phyloP scores from a whole-genome alignment of 2,113 vertebrate genomes.

The Lontra canadensis region DNA sequence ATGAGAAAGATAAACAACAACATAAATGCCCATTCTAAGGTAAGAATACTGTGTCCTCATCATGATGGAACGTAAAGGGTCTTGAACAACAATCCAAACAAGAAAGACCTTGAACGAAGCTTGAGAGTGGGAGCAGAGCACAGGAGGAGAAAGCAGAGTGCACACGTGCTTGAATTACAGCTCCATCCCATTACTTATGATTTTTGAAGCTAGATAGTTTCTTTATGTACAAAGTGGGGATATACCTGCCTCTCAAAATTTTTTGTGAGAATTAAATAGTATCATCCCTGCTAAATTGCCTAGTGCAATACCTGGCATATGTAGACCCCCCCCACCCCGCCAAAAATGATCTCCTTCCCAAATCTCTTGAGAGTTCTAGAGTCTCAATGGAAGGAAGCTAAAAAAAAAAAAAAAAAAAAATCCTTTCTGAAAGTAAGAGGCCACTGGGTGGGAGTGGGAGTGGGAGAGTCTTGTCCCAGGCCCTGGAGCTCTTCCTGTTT shows the following conservation, averaged over 20 bases:
- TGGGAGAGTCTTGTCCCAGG: neutral
- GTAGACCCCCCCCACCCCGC: neutral
- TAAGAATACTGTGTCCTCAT: neutral
- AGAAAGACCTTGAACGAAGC: neutral
- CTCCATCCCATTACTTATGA: neutral
- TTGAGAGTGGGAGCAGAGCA: neutral
- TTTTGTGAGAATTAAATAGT: neutral
- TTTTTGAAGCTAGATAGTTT: neutral
- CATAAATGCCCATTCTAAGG: neutral
- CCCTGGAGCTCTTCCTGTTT: slow-evolving; percentile 51
- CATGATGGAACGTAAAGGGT: neutral
- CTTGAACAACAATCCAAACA: neutral
- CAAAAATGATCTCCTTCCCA: neutral
- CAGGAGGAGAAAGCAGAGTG: neutral
- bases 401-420: neutral
- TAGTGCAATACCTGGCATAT: neutral
- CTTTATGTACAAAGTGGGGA: neutral
- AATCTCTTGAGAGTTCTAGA: neutral
- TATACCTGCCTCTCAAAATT: neutral
- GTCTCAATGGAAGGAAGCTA: neutral
- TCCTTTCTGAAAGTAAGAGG: neutral
- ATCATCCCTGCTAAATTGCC: neutral
- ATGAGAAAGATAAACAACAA: neutral
- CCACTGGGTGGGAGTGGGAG: neutral
- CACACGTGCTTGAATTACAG: neutral